Evolutionary conservation across 1,140 invertebrate genomes (phyloP).

Genomic region (Platorchestia sp.): DNA sequence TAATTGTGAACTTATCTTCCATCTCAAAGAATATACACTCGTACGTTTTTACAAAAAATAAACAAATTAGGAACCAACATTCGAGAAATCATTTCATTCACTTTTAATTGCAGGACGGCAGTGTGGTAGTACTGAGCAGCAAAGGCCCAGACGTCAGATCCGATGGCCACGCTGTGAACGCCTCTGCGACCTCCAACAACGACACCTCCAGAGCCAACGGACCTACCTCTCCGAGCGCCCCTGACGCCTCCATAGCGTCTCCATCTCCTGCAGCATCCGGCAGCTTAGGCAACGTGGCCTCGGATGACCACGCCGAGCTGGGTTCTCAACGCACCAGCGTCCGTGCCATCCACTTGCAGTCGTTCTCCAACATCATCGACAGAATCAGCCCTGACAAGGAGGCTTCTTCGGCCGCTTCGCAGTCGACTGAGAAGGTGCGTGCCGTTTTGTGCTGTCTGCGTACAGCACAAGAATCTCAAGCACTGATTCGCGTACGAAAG

Average conservation of each 20-base stretch:
- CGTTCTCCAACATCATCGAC: constrained; percentile 66
- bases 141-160: not conserved
- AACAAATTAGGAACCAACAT: no score
- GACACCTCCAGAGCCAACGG: not conserved
- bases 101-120: not conserved
- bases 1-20: no score
- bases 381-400: constrained; percentile 66
- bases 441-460: not conserved
- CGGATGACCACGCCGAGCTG: not conserved
- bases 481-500: not conserved
- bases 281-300: not conserved
- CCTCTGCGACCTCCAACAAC: not conserved
- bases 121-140: not conserved
- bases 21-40: no score
- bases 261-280: not conserved
- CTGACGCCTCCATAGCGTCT: not conserved
- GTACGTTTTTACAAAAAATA: no score
- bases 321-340: not conserved
- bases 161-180: not conserved
- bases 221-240: not conserved
- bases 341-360: constrained; percentile 55
- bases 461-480: not conserved
- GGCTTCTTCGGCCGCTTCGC: not conserved
- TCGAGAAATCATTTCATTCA: not conserved
- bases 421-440: not conserved